These are phyloP conservation scores for Entomobrya multifasciata DNA, from an alignment of 2,888 invertebrate species.

Conservation along the genomic window DNA sequence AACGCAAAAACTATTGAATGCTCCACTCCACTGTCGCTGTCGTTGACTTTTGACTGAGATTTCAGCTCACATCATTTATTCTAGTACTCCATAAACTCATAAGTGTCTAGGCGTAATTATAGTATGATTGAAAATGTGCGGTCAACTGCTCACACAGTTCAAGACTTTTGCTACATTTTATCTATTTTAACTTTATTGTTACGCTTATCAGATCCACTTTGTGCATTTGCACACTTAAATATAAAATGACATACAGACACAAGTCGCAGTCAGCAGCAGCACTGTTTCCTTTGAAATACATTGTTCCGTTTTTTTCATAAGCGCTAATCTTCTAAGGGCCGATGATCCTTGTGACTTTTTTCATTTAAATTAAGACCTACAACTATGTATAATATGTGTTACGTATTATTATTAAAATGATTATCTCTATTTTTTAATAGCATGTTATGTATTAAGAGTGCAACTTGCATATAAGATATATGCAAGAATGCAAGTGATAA, in stretches of 20 bases:
- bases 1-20: background rate
- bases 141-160: slow-evolving; percentile 61
- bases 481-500: background rate
- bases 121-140: background rate
- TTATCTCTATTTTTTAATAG: background rate
- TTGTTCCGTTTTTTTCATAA: slow-evolving; percentile 50
- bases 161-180: slow-evolving; percentile 35
- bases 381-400: background rate
- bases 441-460: slow-evolving; percentile 6
- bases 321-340: slow-evolving; percentile 36
- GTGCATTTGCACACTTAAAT: too few species aligned
- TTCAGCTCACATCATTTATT: slow-evolving; percentile 2
- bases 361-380: background rate
- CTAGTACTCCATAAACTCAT: too few species aligned
- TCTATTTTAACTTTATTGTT: background rate
- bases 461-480: background rate
- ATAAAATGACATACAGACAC: background rate
- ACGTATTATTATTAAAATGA: background rate
- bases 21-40: background rate
- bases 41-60: slow-evolving; percentile 43
- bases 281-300: slow-evolving; percentile 11
- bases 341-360: slow-evolving; percentile 45
- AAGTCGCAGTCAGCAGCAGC: background rate
- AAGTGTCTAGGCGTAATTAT: background rate
- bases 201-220: slow-evolving; percentile 38